Evolutionary conservation across 2,797 vertebrate species (phyloP), one percentile per base, ranked within the genome.

Genomic region (Bradypodion ventrale): DNA sequence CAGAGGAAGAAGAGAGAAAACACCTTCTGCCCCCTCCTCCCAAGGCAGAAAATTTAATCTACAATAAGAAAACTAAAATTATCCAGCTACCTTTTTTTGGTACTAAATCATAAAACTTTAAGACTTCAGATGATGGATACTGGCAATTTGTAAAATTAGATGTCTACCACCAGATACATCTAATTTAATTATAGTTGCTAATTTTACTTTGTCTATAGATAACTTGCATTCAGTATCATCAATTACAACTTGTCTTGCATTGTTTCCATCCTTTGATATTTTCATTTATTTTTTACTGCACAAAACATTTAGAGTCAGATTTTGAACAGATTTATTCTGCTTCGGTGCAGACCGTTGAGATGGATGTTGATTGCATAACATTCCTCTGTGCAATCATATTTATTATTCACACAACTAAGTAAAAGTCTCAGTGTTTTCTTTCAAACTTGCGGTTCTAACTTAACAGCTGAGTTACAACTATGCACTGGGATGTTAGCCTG

Each of bases 331-430:
- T 15, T 27, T 63, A 72, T 80, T 83, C 15, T 42, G 68, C 49
- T 70, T 42, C 82, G 69, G 37, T 75, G 37, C 32, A 79, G 37
- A 35, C 75, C 21, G 52, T 25, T 29, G 65, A 75, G 40, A 75
- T 21, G 5, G 13, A 75, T 75, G 9, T 21, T 69, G 23, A 42
- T 76, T 87, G 60, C 37, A 69, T 35, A 75, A 69, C 42, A 83
- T 32, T 56, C 40, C 78, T 75, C 52, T 52, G 23, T 80, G 65
- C 56, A 56, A 23, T 70, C 42, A 42, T 59, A 83, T 87, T 83
- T 83, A 52, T 83, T 83, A 83, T 63, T 80, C 70, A 87, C 77
- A 83, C 63, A 56, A 70, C 73, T 69, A 32, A 72, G 44, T 66
- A 82, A 73, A 81, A 73, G 44, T 83, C 77, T 62, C 63, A 25